A percentile compares a stretch with the other conserved stretches of the same genome.
Conservation (phyloP, 2,888 invertebrate genomes). For the Agrotis ipsilon region DNA sequence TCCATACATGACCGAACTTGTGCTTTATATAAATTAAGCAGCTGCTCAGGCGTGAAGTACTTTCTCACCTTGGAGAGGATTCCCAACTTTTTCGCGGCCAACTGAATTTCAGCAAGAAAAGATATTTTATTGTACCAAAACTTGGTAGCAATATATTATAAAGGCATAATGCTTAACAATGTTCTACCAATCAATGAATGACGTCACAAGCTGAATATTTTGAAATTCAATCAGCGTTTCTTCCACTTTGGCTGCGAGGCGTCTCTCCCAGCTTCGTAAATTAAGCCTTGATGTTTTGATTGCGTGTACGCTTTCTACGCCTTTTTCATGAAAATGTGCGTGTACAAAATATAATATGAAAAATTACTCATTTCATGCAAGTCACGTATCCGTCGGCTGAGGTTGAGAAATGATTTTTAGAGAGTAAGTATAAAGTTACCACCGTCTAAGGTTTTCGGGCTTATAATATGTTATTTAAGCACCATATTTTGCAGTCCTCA, state of each 20-base stretch:
- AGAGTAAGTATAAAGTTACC: background rate
- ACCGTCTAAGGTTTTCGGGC: background rate
- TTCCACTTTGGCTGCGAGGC: conserved; percentile 22
- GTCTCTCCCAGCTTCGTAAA: conserved; percentile 24
- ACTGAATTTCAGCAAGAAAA: background rate
- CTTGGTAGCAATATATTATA: background rate
- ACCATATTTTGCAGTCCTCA: background rate
- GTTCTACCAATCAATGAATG: conserved; percentile 42
- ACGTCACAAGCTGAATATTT: conserved; percentile 49
- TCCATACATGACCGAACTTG: too few relatives aligned
- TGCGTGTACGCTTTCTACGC: conserved; percentile 24
- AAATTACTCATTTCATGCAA: conserved; percentile 31
- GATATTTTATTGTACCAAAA: background rate
- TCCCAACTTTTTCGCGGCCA: too few relatives aligned
- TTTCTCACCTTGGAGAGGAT: too few relatives aligned
- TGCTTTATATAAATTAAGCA: too few relatives aligned
- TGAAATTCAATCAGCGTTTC: conserved; percentile 59
- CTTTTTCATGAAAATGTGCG: conserved; percentile 10
- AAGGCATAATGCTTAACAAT: conserved; percentile 10
- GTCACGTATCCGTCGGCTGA: conserved; percentile 12
- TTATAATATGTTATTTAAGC: background rate
- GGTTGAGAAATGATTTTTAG: background rate
- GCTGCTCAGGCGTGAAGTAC: too few relatives aligned
- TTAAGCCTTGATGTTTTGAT: conserved; percentile 39
- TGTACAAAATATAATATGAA: conserved; percentile 13